phyloP scores from a whole-genome alignment of 2,888 invertebrate species.

The Torymus aiolomorphi region DNA sequence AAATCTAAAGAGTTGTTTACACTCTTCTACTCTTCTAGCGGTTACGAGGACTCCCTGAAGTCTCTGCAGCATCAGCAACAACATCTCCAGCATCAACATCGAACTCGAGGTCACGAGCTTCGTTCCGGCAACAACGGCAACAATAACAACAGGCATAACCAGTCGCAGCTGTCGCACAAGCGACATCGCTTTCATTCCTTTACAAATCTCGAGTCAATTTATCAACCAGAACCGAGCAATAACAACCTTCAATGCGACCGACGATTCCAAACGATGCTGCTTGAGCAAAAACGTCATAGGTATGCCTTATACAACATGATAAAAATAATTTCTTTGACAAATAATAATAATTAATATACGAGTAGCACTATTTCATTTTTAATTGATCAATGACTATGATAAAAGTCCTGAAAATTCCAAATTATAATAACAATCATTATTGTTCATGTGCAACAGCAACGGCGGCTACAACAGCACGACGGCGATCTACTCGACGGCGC shows the following conservation, averaged over 20 bases:
- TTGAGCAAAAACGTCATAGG: constrained; percentile 39
- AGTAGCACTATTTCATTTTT: no score
- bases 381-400: no score
- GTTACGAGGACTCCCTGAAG: constrained; percentile 89
- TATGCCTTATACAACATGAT: neutral
- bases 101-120: constrained; percentile 18
- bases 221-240: constrained; percentile 65
- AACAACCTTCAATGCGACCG: constrained; percentile 10
- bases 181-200: constrained; percentile 70
- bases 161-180: constrained; percentile 63
- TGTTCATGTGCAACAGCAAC: neutral
- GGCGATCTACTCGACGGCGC: constrained; percentile 60
- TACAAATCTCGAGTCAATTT: constrained; percentile 69
- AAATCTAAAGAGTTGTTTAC: constrained; percentile 25
- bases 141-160: constrained; percentile 58
- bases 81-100: constrained; percentile 69
- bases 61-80: constrained; percentile 78
- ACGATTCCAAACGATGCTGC: constrained; percentile 50
- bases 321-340: no score
- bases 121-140: constrained; percentile 50
- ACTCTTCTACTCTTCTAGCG: constrained; percentile 76
- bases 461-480: constrained; percentile 51
- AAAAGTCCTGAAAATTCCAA: no score
- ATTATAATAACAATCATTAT: no score
- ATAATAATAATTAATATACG: no score